Evolutionary conservation across 2,113 vertebrate genomes (phyloP).

Genomic region (Rissa tridactyla): DNA sequence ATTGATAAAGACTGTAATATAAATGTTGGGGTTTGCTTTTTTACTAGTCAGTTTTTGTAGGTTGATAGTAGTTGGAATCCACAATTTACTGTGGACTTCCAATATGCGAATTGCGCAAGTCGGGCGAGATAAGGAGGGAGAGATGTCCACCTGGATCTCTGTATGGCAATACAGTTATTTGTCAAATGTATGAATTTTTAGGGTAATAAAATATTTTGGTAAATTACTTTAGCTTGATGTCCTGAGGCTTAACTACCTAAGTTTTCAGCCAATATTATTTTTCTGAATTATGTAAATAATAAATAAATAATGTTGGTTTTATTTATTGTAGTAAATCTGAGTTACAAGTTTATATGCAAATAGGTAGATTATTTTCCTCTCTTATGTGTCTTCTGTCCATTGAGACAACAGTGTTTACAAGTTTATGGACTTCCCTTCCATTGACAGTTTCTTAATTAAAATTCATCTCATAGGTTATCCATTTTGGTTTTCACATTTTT

Average conservation of each 20-base stretch:
- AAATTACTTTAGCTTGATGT: not conserved
- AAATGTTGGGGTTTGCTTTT: rapidly evolving
- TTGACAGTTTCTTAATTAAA: not conserved
- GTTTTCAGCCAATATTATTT: not conserved
- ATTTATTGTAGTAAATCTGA: not conserved
- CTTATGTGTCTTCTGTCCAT: not conserved
- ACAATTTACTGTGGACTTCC: not conserved
- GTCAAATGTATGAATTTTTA: not conserved
- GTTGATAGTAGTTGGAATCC: not conserved
- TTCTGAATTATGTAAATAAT: not conserved
- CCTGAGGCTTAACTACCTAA: not conserved
- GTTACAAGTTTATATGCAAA: not conserved
- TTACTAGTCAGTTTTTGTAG: not conserved
- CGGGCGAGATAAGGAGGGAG: rapidly evolving
- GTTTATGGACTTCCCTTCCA: not conserved
- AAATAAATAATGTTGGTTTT: not conserved
- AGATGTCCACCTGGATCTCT: not conserved
- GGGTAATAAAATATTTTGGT: not conserved
- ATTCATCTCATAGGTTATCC: not conserved
- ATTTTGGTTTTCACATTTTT: not conserved
- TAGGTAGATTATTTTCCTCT: not conserved
- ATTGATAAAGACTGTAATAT: not conserved
- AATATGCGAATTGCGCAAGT: not conserved
- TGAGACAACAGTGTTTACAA: not conserved
- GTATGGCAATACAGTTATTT: not conserved